A percentile compares a stretch with the other conserved stretches of the same genome.
phyloP scores from a whole-genome alignment of 2,797 vertebrate genomes.

The Ptychobarbus kaznakovi region DNA sequence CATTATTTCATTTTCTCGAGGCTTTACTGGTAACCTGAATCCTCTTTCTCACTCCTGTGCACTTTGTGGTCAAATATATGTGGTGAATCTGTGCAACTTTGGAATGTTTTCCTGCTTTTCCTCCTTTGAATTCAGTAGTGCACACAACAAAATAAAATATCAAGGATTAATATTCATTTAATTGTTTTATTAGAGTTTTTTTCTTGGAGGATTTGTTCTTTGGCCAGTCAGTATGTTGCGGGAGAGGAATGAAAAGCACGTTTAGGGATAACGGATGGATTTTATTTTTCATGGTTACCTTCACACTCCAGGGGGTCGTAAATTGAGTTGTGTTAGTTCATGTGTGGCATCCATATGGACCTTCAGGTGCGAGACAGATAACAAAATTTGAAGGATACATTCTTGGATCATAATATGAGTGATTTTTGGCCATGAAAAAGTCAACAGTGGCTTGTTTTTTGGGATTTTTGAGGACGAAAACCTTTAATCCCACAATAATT shows the following conservation, averaged over 20 bases:
- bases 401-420: neutral
- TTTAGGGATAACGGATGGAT: neutral
- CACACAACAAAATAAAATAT: constrained; percentile 13
- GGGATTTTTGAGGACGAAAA: neutral
- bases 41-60: neutral
- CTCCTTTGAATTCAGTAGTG: constrained; percentile 4
- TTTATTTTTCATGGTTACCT: constrained; percentile 16
- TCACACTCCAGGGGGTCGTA: constrained; percentile 27
- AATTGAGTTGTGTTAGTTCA: constrained; percentile 43
- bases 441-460: neutral
- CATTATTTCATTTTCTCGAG: constrained; percentile 53
- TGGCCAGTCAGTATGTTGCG: neutral
- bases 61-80: constrained; percentile 39
- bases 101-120: constrained; percentile 17
- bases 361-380: constrained; percentile 7
- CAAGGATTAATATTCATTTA: constrained; percentile 20
- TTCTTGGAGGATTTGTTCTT: constrained; percentile 12
- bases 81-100: constrained; percentile 38
- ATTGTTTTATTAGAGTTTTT: constrained; percentile 19
- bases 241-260: neutral
- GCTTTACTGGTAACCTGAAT: constrained; percentile 42
- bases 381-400: neutral
- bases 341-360: constrained; percentile 43
- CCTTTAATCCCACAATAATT: neutral
- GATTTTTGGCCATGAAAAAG: neutral